Evolutionary conservation across 2,888 invertebrate species (phyloP).

Genomic region (Tetheella fluctuosa): DNA sequence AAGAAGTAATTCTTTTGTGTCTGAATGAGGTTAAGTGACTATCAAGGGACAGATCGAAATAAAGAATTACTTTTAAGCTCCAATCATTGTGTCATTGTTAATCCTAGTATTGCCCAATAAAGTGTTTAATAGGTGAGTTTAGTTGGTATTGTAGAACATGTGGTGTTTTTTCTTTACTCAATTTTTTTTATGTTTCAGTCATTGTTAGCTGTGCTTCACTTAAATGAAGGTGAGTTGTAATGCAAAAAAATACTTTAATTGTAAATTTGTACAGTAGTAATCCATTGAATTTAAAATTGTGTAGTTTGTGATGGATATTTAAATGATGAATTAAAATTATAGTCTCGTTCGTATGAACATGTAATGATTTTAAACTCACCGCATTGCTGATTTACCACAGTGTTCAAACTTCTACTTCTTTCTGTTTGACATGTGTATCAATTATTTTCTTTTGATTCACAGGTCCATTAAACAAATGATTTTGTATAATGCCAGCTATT

Average conservation of each 20-base stretch:
- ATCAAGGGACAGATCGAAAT: slow-evolving; percentile 67
- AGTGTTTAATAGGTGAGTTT: slow-evolving; percentile 67
- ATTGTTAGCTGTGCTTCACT: slow-evolving; percentile 2
- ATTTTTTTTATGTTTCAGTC: slow-evolving; percentile 72
- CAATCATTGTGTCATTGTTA: slow-evolving; percentile 60
- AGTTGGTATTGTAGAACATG: slow-evolving; percentile 51
- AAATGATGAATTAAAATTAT: slow-evolving; percentile 60
- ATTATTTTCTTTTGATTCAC: background rate
- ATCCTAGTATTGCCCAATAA: slow-evolving; percentile 43
- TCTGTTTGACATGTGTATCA: background rate
- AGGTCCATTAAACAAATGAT: background rate
- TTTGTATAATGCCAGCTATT: background rate
- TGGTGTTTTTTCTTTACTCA: slow-evolving; percentile 74
- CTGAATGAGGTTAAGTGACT: slow-evolving; percentile 62
- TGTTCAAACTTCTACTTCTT: slow-evolving; percentile 21
- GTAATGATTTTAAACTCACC: slow-evolving; percentile 65
- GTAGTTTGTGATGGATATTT: background rate
- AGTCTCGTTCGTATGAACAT: slow-evolving; percentile 77
- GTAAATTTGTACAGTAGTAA: slow-evolving; percentile 18
- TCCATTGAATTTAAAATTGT: too few relatives aligned
- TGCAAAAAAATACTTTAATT: background rate
- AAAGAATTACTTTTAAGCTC: slow-evolving; percentile 80
- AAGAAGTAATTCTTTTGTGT: slow-evolving; percentile 84
- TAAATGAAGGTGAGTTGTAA: slow-evolving; percentile 33
- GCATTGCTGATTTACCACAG: slow-evolving; percentile 35